Evolutionary conservation across 1,140 invertebrate species (phyloP), one percentile per base, ranked within the genome.

Genomic region (Oreohelix idahoensis): DNA sequence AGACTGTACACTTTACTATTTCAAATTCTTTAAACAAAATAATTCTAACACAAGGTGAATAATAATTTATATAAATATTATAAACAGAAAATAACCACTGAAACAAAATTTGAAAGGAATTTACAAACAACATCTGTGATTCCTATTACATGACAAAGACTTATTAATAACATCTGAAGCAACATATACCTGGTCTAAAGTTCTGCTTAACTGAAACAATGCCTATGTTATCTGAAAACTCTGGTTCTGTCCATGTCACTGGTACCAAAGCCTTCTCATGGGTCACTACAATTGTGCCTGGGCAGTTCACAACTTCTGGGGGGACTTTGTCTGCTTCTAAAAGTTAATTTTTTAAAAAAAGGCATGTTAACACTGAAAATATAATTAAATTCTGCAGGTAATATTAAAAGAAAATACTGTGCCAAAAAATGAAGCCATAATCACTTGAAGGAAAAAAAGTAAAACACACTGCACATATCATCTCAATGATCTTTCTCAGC

Each of bases 201-300:
- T 87, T 87, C 79, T 89, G 85, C 70, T 84, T 69, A 0, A 89
- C 74, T 45, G 83, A 73, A 0, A 86, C 78, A 23, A 89, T 80
- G 26, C 84, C 87, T 20, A 85, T 66, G 69, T 89, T 84, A 70
- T 89, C 89, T 15, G 79, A 70, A 63, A 89, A 89, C 5, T 42
- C 49, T 0, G 89, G 89, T 17, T 88, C 88, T 45, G 84, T 84
- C 89, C 89, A 89, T 23, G 76, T 85, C 0, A 88, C 86, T 13
- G 73, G 74, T 26, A 86, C 79, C n/a, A 74, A 66, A 66, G 75
- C 79, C 4, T 73, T 78, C 17, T 39, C 49, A 71, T 79, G 85
- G 20, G 86, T 84, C 26, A 86, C 83, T 17, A 80, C 63, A 29
- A 86, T 74, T 73, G 86, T 79, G 10, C 74, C 53, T 4, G 88